Percentiles rank a stretch among this genome's conserved stretches.
Evolutionary conservation across 1,140 invertebrate species (phyloP).

Genomic region (Procambarus virginalis): DNA sequence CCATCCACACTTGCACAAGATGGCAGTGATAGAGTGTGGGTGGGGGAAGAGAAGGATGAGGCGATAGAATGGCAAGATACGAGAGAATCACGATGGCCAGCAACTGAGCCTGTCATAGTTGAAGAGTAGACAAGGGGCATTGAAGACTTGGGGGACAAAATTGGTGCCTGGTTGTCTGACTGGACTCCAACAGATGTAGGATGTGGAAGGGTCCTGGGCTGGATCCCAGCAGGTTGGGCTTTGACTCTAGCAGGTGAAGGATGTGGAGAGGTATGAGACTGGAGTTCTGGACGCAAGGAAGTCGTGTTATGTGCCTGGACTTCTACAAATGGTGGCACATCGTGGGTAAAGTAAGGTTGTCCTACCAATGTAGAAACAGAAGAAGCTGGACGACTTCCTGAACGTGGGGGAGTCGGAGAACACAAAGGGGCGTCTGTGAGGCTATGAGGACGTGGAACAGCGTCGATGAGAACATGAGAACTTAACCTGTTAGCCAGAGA

Average conservation of each 20-base stretch:
- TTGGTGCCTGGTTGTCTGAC: background rate
- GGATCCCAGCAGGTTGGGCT: background rate
- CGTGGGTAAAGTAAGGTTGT: background rate
- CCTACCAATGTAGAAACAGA: no score
- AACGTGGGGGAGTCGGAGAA: no score
- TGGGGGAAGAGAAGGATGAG: background rate
- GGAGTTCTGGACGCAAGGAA: background rate
- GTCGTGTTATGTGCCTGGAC: background rate
- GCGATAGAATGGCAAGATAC: background rate
- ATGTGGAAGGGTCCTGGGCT: background rate
- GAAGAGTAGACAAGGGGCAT: background rate
- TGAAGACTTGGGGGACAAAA: background rate
- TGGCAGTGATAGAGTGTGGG: background rate
- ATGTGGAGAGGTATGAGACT: background rate
- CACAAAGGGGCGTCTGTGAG: no score
- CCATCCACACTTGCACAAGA: background rate
- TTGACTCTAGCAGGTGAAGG: background rate
- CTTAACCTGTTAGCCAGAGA: no score
- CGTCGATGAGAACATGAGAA: no score
- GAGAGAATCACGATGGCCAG: background rate
- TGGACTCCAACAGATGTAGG: background rate
- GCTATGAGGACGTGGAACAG: no score
- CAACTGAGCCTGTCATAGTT: background rate
- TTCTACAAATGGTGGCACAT: background rate
- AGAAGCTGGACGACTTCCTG: no score